Percentiles rank a stretch among this genome's conserved stretches.
Conservation (phyloP, 1,140 invertebrate genomes). For the Carposina sasakii region DNA sequence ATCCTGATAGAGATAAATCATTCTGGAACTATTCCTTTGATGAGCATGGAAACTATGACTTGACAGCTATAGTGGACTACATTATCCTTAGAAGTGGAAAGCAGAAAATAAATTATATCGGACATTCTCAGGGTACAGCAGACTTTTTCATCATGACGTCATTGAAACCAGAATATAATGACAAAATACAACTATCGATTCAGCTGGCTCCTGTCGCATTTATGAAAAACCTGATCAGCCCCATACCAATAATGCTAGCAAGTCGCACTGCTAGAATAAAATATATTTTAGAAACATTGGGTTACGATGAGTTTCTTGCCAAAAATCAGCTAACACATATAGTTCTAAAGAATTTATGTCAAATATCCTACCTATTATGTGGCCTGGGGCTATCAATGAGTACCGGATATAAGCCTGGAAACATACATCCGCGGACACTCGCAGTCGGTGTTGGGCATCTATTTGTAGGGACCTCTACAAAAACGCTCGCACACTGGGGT, state of each 20-base stretch:
- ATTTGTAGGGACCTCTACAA: conserved; percentile 38
- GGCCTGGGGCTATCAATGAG: conserved; percentile 26
- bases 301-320: conserved; percentile 40
- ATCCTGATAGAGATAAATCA: conserved; percentile 60
- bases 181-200: conserved; percentile 73
- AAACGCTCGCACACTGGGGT: conserved; percentile 46
- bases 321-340: conserved; percentile 38
- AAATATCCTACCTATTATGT: conserved; percentile 35
- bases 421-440: conserved; percentile 34
- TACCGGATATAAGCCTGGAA: conserved; percentile 36
- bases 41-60: conserved; percentile 76
- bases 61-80: conserved; percentile 76
- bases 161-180: conserved; percentile 75
- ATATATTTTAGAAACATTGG: conserved; percentile 29
- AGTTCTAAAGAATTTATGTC: conserved; percentile 41
- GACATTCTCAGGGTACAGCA: conserved; percentile 79
- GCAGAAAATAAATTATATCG: conserved; percentile 75
- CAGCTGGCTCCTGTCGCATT: conserved; percentile 77
- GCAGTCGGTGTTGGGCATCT: conserved; percentile 39
- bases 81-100: conserved; percentile 67
- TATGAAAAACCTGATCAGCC: conserved; percentile 41
- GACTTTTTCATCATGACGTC: conserved; percentile 76
- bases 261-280: conserved; percentile 22
- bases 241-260: conserved; percentile 29
- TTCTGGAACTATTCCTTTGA: conserved; percentile 80